Percentiles rank a stretch among this genome's conserved stretches.
These are phyloP conservation scores for Desmophyllum pertusum DNA, from an alignment of 92 coral and sea anemone genomes.

Conservation along the genomic window DNA sequence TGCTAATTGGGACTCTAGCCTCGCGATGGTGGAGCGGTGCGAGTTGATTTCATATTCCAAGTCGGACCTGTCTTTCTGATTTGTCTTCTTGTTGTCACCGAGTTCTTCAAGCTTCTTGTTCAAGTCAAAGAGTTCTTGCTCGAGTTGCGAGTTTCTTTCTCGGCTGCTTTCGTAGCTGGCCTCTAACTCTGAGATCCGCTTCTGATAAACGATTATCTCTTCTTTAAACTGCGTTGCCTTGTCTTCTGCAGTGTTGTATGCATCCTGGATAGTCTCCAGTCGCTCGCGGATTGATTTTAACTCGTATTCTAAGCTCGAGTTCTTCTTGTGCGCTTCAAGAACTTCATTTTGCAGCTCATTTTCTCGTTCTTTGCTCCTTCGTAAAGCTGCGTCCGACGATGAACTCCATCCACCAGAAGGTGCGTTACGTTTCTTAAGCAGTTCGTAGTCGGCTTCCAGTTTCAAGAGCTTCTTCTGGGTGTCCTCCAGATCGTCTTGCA, in stretches of 20 bases:
- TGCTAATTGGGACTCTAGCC: constrained; percentile 72
- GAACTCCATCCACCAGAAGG: constrained; percentile 54
- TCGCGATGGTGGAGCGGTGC: constrained; percentile 55
- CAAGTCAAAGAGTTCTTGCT: constrained; percentile 51
- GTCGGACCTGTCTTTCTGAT: constrained; percentile 58
- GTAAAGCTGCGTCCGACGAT: constrained; percentile 71
- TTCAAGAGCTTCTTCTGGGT: constrained; percentile 76
- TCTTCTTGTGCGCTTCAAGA: constrained; percentile 75
- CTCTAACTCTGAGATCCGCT: constrained; percentile 72
- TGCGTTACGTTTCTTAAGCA: constrained; percentile 56
- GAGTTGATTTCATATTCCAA: constrained; percentile 65
- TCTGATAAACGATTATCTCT: constrained; percentile 69
- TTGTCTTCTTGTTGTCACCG: constrained; percentile 52
- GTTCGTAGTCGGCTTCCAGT: constrained; percentile 85
- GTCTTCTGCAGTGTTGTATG: constrained; percentile 67
- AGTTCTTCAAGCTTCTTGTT: constrained; percentile 50
- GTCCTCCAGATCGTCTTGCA: constrained; percentile 65
- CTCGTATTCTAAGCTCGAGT: constrained; percentile 72
- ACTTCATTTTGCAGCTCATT: constrained; percentile 76
- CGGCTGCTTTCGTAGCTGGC: constrained; percentile 78
- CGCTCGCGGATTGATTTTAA: constrained; percentile 67
- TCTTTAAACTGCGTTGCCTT: constrained; percentile 67
- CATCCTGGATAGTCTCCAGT: constrained; percentile 59
- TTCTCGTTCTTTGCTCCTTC: constrained; percentile 79
- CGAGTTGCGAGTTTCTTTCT: constrained; percentile 55